Base-by-base conservation (phyloP, 2,113 vertebrate genomes). In the Entomyzon cyanotis region DNA sequence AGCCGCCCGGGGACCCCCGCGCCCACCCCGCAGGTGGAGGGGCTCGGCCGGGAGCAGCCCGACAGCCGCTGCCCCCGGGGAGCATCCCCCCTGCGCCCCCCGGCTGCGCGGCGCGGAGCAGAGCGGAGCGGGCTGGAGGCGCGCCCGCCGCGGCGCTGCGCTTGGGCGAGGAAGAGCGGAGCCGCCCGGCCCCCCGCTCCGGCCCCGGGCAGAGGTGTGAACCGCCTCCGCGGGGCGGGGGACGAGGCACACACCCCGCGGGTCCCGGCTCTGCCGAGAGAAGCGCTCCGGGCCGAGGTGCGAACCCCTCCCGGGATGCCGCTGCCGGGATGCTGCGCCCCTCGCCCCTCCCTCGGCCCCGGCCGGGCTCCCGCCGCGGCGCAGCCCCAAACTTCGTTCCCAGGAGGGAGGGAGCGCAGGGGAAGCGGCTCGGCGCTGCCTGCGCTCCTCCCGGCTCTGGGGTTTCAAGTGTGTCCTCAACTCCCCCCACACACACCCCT, bases 401-500 rank as follows among this genome's bases (percentile, higher is more conserved):
- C 76, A 41, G 35, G 69, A 69, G 90, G 89, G 46, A 86, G 83
- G 74, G 55, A 64, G 93, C 44, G 44, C 30, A 83, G 92, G n/a
- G 52, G 71, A 82, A 78, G 73, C 55, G 23, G 49, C 77, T 90
- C 44, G 15, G 39, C 20, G 39, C 42, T 89, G 76, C 90, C 81
- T n/a, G 49, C 65, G 19, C 96, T 95, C 81, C 95, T 89, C 46
- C 35, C 23, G 78, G 77, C 25, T 55, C 81, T 86, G 91, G 67
- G 71, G 82, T 79, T 97, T 93, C 80, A 25, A 95, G 96, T 37
- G 80, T 84, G 93, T 85, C 92, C 93, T 89, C 94, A 91, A 28
- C 78, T 65, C 44, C 37, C 44, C 74, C 52, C 20, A 12, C 76
- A 42, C 9, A 30, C 76, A 42, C 31, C 30, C 58, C 30, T 23